A percentile compares a stretch with the other conserved stretches of the same genome.
phyloP scores from a whole-genome alignment of 35 echinoderm and acorn worm genomes.

The Amphiura filiformis region DNA sequence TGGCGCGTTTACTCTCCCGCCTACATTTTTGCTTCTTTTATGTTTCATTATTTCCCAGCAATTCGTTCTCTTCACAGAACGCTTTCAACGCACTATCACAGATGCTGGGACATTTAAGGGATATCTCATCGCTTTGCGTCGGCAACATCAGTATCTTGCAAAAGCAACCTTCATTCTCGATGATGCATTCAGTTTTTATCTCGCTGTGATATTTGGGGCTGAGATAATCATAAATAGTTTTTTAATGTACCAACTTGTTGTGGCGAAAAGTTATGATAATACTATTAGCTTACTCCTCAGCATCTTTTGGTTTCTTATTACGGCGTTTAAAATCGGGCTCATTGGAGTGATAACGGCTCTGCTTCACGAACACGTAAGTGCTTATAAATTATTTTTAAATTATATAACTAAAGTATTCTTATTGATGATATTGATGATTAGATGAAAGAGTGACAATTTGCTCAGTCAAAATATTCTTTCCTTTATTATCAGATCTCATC shows the following conservation, averaged over 20 bases:
- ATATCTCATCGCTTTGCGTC: background rate
- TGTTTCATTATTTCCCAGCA: background rate
- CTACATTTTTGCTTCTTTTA: background rate
- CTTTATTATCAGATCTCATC: no score
- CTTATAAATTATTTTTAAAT: no score
- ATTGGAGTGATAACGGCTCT: no score
- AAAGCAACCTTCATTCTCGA: background rate
- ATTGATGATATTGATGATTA: no score
- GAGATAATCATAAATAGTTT: background rate
- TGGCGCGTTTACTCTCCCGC: background rate
- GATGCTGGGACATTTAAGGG: background rate
- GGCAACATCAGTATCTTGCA: background rate
- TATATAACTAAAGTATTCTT: no score
- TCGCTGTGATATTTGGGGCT: background rate
- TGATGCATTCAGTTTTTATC: background rate
- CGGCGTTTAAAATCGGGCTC: no score
- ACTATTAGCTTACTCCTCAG: no score
- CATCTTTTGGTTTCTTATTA: no score
- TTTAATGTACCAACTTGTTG: background rate
- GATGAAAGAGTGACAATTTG: no score
- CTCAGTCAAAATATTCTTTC: no score
- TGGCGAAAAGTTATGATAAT: background rate
- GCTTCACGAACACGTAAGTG: no score
- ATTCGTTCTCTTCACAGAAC: background rate
- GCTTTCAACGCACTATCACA: background rate